phyloP scores from a whole-genome alignment of 2,113 vertebrate genomes.

The Zosterops pallidus region DNA sequence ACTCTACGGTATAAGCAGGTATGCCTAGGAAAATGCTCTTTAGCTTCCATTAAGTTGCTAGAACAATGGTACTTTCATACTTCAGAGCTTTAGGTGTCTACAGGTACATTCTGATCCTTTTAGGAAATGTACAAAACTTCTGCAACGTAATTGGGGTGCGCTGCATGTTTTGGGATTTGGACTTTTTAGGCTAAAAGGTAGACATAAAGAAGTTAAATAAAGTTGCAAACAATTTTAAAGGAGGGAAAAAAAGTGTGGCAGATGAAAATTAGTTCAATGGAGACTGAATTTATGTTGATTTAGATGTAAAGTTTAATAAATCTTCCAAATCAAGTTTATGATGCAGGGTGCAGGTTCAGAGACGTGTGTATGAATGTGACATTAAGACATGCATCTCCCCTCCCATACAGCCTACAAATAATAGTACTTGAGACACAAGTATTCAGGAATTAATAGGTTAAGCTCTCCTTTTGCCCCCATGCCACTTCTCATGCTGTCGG shows the following conservation, averaged over 20 bases:
- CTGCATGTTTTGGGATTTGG: background rate
- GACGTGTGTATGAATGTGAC: background rate
- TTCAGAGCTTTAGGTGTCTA: background rate
- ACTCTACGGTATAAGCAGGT: conserved; percentile 96
- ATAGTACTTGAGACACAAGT: background rate
- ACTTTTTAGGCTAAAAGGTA: background rate
- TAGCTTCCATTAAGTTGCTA: background rate
- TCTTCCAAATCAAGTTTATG: background rate
- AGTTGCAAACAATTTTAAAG: background rate
- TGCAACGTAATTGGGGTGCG: background rate
- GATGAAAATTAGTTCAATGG: background rate
- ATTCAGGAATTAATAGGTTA: background rate
- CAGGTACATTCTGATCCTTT: background rate
- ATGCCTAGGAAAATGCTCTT: background rate
- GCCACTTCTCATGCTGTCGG: background rate
- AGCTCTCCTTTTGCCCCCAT: background rate
- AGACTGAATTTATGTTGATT: background rate
- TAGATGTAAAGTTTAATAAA: background rate
- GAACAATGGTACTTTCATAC: background rate
- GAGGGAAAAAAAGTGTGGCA: background rate
- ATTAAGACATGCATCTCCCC: background rate
- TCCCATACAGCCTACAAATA: background rate
- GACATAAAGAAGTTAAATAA: background rate
- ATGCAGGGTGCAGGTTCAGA: background rate
- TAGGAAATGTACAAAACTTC: background rate